phyloP scores from a whole-genome alignment of 2,888 invertebrate genomes.

The Sicus ferrugineus region DNA sequence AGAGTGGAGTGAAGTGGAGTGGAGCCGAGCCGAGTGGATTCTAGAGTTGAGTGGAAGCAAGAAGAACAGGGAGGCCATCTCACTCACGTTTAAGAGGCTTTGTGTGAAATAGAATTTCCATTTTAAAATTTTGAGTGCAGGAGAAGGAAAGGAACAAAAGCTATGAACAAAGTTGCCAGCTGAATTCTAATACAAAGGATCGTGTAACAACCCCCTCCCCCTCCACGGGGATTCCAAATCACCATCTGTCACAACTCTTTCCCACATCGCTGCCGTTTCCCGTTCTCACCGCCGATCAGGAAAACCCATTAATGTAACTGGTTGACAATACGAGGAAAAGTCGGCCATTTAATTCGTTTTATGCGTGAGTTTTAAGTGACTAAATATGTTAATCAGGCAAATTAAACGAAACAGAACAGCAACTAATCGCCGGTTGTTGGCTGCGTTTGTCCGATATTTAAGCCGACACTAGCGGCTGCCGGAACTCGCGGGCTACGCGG shows the following conservation, averaged over 20 bases:
- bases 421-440: slow-evolving; percentile 30
- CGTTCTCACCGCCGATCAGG: not conserved
- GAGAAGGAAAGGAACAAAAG: too few species aligned
- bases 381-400: slow-evolving; percentile 56
- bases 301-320: slow-evolving; percentile 28
- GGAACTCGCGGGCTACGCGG: not conserved
- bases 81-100: too few species aligned
- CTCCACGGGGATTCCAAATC: not conserved
- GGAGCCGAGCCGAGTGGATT: too few species aligned
- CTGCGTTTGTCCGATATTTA: slow-evolving; percentile 9
- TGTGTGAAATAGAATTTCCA: too few species aligned
- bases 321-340: slow-evolving; percentile 26
- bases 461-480: slow-evolving; percentile 1
- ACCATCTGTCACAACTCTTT: not conserved
- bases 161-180: not conserved
- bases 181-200: not conserved
- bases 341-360: slow-evolving; percentile 52
- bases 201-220: not conserved
- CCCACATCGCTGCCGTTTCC: not conserved
- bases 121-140: too few species aligned
- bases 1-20: too few species aligned
- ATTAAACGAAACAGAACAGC: slow-evolving; percentile 46
- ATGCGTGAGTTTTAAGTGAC: slow-evolving; percentile 55
- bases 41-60: too few species aligned
- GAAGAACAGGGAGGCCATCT: too few species aligned